These are phyloP conservation scores for Saxidomus purpurata DNA, from an alignment of 1,140 invertebrate species.

Conservation along the genomic window DNA sequence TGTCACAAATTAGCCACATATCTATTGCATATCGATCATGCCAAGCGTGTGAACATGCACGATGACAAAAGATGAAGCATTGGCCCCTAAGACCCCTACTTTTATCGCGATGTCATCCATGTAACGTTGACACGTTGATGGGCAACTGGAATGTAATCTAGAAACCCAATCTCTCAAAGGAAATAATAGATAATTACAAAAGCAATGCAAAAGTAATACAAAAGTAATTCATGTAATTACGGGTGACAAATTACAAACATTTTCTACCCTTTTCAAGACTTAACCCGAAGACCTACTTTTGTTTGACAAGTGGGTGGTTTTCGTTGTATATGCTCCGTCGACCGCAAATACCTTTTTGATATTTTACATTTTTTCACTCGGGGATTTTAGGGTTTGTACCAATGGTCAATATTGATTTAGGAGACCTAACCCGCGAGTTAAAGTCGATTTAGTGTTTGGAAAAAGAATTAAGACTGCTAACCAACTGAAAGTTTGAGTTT, in stretches of 20 bases:
- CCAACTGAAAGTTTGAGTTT: not conserved
- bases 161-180: not conserved
- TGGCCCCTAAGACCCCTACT: constrained; percentile 1
- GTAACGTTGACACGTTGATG: constrained; percentile 18
- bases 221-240: constrained; percentile 14
- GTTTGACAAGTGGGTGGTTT: constrained; percentile 27
- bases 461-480: constrained; percentile 18
- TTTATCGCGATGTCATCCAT: constrained; percentile 15
- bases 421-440: not conserved
- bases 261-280: not conserved
- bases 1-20: too few relatives aligned
- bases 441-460: not conserved
- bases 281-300: not conserved
- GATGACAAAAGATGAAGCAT: not conserved
- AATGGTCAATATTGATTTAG: not conserved
- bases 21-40: not conserved
- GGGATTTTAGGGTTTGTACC: not conserved
- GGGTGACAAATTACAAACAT: not conserved
- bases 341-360: not conserved
- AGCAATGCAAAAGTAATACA: constrained; percentile 25
- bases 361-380: not conserved
- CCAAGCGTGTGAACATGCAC: constrained; percentile 7
- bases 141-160: not conserved
- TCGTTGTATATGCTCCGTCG: not conserved
- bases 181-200: constrained; percentile 28